Evolutionary conservation across 2,113 vertebrate genomes (phyloP).

Genomic region (Crotalus helleri): DNA sequence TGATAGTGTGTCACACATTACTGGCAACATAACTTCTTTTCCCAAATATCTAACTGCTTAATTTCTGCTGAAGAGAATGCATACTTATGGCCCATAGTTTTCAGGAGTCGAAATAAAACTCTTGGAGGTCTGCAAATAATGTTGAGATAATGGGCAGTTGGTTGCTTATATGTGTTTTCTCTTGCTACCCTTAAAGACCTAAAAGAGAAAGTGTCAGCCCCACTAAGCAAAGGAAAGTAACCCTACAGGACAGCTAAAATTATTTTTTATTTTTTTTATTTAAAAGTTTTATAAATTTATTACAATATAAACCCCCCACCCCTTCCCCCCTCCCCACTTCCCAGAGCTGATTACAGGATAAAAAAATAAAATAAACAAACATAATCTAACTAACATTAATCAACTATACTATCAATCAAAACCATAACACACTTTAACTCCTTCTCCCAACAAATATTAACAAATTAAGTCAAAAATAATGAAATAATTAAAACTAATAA

Average conservation of each 20-base stretch:
- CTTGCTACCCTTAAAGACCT: background rate
- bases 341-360: too few relatives aligned
- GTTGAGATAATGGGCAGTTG: background rate
- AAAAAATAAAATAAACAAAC: too few relatives aligned
- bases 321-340: too few relatives aligned
- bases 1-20: background rate
- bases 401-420: too few relatives aligned
- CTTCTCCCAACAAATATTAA: too few relatives aligned
- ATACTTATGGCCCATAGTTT: background rate
- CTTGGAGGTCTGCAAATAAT: background rate
- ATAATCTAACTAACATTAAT: too few relatives aligned
- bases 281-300: too few relatives aligned
- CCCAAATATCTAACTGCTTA: background rate
- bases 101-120: background rate
- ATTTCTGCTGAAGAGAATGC: background rate
- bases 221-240: background rate
- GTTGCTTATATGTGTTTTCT: background rate
- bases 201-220: background rate
- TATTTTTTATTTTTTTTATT: too few relatives aligned
- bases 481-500: too few relatives aligned
- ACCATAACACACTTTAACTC: too few relatives aligned
- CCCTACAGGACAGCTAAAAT: background rate
- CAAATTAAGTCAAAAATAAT: too few relatives aligned
- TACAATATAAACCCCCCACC: too few relatives aligned
- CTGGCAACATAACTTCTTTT: background rate